Percentiles rank a stretch among this genome's conserved stretches.
These are phyloP conservation scores for Callimico goeldii DNA, from an alignment of 2,797 vertebrate genomes.

Conservation along the genomic window DNA sequence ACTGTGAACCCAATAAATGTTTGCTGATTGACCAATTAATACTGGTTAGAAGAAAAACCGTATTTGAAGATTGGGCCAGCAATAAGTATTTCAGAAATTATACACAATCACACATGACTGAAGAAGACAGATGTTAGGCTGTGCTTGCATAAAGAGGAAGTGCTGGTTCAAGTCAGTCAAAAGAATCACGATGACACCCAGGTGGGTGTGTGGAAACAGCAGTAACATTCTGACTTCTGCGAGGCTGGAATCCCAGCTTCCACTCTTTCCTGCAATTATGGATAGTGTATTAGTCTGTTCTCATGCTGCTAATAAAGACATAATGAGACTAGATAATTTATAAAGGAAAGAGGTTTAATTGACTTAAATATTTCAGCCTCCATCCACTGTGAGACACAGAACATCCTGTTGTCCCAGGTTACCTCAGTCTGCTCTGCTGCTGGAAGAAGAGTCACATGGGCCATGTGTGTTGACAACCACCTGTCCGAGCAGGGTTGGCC, in stretches of 20 bases:
- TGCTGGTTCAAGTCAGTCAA: constrained; percentile 18
- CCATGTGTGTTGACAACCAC: constrained; percentile 3
- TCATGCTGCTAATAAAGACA: neutral
- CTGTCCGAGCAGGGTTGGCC: constrained; percentile 12
- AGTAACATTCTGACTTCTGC: neutral
- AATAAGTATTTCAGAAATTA: constrained; percentile 3
- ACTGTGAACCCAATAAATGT: neutral
- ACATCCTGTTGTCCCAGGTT: neutral
- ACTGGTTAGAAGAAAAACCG: constrained; percentile 1
- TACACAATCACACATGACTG: constrained; percentile 19
- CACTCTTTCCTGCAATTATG: neutral
- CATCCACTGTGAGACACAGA: neutral
- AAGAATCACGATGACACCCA: neutral
- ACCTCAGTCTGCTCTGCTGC: neutral
- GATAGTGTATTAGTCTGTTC: neutral
- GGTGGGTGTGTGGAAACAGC: neutral
- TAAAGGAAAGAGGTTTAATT: neutral
- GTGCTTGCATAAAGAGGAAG: neutral
- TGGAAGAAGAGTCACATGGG: constrained; percentile 41
- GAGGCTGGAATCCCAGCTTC: neutral
- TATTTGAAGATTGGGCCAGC: constrained; percentile 21
- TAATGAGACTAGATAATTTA: neutral
- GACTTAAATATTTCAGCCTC: neutral
- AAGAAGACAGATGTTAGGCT: constrained; percentile 38
- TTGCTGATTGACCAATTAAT: constrained; percentile 51